A percentile compares a stretch with the other conserved stretches of the same genome.
These are phyloP conservation scores for Petromus typicus DNA, from an alignment of 2,113 vertebrate species.

Conservation along the genomic window DNA sequence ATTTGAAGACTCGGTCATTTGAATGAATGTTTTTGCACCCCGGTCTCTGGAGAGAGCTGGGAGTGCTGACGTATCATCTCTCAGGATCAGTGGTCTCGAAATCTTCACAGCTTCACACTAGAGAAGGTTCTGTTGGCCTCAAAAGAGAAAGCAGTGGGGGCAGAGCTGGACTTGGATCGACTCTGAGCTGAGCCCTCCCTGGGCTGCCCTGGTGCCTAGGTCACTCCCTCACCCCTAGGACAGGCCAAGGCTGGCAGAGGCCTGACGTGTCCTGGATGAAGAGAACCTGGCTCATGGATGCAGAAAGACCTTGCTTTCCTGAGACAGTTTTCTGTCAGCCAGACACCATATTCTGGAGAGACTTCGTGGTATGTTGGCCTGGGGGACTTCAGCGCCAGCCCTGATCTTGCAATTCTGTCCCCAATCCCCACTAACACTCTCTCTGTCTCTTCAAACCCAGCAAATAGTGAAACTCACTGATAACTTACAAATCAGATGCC, in stretches of 20 bases:
- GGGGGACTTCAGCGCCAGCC: not conserved
- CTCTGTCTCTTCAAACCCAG: not conserved
- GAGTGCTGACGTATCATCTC: fast-evolving
- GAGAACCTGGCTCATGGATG: not conserved
- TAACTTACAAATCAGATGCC: not conserved
- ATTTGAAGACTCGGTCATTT: not conserved
- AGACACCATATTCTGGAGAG: not conserved
- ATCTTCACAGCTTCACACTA: not conserved
- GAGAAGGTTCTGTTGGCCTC: not conserved
- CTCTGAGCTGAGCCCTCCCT: not conserved
- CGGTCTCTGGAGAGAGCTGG: not conserved
- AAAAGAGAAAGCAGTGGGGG: not conserved
- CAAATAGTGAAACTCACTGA: not conserved
- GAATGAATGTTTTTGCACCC: not conserved
- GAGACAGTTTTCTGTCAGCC: not conserved
- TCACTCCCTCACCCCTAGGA: not conserved
- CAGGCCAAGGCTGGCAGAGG: not conserved
- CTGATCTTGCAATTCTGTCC: not conserved
- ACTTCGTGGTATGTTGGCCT: not conserved
- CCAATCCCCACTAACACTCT: fast-evolving
- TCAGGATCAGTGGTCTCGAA: fast-evolving
- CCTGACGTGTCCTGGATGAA: not conserved
- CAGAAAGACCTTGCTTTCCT: not conserved
- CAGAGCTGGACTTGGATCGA: not conserved
- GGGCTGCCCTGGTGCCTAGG: not conserved